Base-by-base conservation (phyloP, 2,797 vertebrate genomes). In the Rhabdomys pumilio region DNA sequence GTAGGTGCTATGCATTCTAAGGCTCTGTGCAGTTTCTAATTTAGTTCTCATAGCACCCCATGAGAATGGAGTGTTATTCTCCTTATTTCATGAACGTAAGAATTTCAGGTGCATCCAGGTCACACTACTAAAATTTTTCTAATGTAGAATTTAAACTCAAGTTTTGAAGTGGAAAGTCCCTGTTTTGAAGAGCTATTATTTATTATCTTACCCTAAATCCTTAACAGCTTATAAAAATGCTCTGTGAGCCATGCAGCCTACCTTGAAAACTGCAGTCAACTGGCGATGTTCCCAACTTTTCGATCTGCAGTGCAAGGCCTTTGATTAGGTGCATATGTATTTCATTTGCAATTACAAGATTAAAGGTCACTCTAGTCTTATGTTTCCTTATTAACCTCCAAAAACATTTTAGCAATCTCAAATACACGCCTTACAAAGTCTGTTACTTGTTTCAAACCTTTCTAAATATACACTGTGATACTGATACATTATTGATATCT, bases 271-370 rank as follows among this genome's bases (percentile, higher is more conserved):
- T 13, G 6, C 34, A 75, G 50, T 80, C 50, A 95, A 53, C 86
- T 80, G 80, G 47, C 38, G 47, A 69, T 82, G 20, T 73, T 93
- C 47, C 72, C 95, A 19, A 75, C 65, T 93, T 88, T 90, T 91
- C 90, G 34, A 67, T 76, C 80, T 89, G 72, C 93, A 95, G 72
- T 55, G 55, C 88, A 69, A 44, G 63, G 22, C 91, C 80, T 96
- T 96, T 97, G 91, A 97, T 97, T 96, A 97, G 95, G 44, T 93
- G n/a, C 75, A 73, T 93, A 80, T 96, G 73, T 88, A 96, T 97
- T 85, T 96, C 84, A 93, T 94, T 90, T 91, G 76, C 90, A 97
- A 96, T 97, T 93, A 92, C 47, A 93, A 91, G 87, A 96, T 96
- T 96, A 97, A 98, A 98, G 91, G 92, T 97, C 94, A 96, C 38